Conservation (phyloP, 2,888 invertebrate genomes). For the Leptarthrus brevirostris region DNA sequence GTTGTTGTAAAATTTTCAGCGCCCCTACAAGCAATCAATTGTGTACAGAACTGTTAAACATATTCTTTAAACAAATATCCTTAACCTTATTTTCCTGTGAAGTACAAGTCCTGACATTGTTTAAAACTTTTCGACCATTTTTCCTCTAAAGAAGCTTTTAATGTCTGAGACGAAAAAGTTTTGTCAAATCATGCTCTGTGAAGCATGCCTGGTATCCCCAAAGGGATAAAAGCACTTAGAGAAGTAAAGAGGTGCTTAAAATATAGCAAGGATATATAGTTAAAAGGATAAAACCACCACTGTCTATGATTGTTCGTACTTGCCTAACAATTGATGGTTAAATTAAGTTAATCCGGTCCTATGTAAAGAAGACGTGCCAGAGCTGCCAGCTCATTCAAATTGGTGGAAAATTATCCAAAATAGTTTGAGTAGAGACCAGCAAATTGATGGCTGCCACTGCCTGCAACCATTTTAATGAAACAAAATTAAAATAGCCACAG, state of each 20-base stretch:
- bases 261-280: slow-evolving; percentile 5
- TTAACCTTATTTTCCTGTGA: slow-evolving; percentile 4
- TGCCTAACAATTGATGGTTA: slow-evolving; percentile 16
- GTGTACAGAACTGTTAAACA: no score
- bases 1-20: no score
- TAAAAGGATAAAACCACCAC: slow-evolving; percentile 21
- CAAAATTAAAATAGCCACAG: no score
- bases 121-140: slow-evolving; percentile 33
- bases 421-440: no score
- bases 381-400: neutral
- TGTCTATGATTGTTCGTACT: slow-evolving; percentile 13
- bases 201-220: slow-evolving; percentile 30
- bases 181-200: slow-evolving; percentile 34
- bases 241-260: neutral
- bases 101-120: slow-evolving; percentile 10
- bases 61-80: slow-evolving; percentile 26
- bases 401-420: no score
- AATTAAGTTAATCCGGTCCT: slow-evolving; percentile 28
- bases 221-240: slow-evolving; percentile 28
- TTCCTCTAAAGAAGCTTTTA: slow-evolving; percentile 34
- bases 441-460: no score
- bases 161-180: slow-evolving; percentile 23
- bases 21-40: no score
- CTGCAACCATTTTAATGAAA: no score
- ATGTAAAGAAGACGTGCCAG: neutral